phyloP scores from a whole-genome alignment of 2,797 vertebrate species.

The Notamacropus eugenii region DNA sequence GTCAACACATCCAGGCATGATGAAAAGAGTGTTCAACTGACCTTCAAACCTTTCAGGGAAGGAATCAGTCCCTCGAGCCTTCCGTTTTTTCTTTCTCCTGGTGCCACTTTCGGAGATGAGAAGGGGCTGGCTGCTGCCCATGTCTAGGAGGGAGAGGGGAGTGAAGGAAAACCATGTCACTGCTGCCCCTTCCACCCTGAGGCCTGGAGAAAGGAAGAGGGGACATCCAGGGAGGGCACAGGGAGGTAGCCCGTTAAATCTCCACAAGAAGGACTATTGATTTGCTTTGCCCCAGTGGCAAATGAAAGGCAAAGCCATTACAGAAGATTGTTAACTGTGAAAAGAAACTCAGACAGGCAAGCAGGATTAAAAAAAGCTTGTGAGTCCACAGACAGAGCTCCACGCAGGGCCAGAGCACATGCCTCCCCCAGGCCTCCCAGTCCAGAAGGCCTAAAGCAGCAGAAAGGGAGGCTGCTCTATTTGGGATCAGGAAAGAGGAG shows the following conservation, averaged over 20 bases:
- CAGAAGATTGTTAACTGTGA: conserved; percentile 72
- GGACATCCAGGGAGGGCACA: conserved; percentile 41
- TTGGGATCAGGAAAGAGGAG: background rate
- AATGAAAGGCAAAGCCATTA: conserved; percentile 76
- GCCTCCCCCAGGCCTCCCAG: background rate
- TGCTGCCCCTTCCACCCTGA: background rate
- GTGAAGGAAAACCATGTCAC: conserved; percentile 46
- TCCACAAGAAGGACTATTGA: conserved; percentile 68
- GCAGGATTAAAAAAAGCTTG: conserved; percentile 74
- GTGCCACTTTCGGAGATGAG: conserved; percentile 90
- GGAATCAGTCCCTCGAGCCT: conserved; percentile 90
- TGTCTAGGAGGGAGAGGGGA: conserved; percentile 82
- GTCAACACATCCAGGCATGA: background rate
- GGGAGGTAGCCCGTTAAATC: conserved; percentile 64
- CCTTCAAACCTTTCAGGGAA: conserved; percentile 93
- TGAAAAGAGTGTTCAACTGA: conserved; percentile 77
- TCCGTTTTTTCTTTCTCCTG: conserved; percentile 94
- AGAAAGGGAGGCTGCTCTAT: conserved; percentile 29
- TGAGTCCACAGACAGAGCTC: conserved; percentile 65
- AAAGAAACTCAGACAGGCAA: conserved; percentile 65
- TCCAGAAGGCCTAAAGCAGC: background rate
- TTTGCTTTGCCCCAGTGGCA: conserved; percentile 75
- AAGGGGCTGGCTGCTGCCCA: conserved; percentile 93
- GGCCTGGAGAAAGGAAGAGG: background rate
- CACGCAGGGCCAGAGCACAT: conserved; percentile 32